Base-by-base conservation (phyloP, 64 coral and sea anemone genomes). In the Dendrophyllia cribrosa region DNA sequence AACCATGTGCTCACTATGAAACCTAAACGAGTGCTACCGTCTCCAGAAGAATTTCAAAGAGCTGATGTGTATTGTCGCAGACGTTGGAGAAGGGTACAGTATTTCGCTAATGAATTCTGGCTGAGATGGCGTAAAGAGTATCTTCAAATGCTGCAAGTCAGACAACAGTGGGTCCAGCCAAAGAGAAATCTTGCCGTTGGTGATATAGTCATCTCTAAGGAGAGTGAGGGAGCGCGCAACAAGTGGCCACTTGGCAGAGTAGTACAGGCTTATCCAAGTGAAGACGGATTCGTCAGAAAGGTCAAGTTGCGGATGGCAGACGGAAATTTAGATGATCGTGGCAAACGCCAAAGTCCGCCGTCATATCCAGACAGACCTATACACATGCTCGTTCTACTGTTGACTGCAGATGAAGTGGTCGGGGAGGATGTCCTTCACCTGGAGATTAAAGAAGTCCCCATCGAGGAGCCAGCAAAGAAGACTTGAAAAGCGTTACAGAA, bases 241-340 rank as follows among this genome's bases (percentile, higher is more conserved):
- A 66, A 48, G 59, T 89, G 87, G 87, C 70, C 52, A 63, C 72
- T 77, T 52, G 87, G 68, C 12, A 77, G 53, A 63, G 59, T 49
- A 24, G 76, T 68, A 19, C 73, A 90, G 55, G 9, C 43, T 15
- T 75, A 75, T 0, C 72, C 72, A 15, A 75, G 72, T 75, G 66
- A 75, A 49, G 44, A 75, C 13, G 72, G 72, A 0, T 75, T 19
- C 2, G 46, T 75, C 46, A 75, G 72, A 75, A 75, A 13, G 72
- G 72, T 75, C 72, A 50, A 11, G 45, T 51, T 75, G 72, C 46
- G 51, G 43, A 75, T 75, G 72, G 72, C 44, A 75, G 72, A 75
- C 4, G 44, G 72, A 19, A 9, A 75, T 75, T 51, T 75, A 15
- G 72, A 77, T 77, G 74, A 77, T 77, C 17, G 48, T 77, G 74